phyloP scores from a whole-genome alignment of 2,797 vertebrate genomes.

The Masticophis lateralis region DNA sequence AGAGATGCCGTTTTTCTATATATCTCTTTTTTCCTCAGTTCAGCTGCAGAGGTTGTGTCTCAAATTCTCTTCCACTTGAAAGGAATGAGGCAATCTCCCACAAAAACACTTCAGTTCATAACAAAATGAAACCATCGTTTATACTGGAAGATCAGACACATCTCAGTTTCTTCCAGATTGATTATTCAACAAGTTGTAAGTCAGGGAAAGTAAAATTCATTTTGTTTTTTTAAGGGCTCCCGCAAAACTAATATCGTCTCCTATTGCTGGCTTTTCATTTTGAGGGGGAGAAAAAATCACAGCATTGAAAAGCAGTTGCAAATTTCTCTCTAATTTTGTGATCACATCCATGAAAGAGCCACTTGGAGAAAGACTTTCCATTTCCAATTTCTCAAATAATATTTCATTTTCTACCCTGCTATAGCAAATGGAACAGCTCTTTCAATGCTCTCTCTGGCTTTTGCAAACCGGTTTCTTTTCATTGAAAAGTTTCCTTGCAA shows the following conservation, averaged over 20 bases:
- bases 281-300: too few relatives aligned
- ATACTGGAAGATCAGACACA: not conserved
- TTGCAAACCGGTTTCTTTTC: not conserved
- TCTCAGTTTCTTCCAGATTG: not conserved
- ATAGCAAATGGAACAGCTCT: not conserved
- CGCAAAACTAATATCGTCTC: not conserved
- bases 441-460: constrained; percentile 3
- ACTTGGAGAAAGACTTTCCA: not conserved
- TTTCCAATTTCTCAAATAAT: not conserved
- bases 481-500: constrained; percentile 3
- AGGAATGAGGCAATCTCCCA: not conserved
- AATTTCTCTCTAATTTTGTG: not conserved
- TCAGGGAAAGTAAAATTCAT: not conserved
- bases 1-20: not conserved
- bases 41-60: not conserved
- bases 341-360: not conserved
- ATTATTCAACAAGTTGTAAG: not conserved
- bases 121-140: not conserved
- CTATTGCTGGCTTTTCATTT: not conserved
- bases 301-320: not conserved
- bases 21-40: not conserved
- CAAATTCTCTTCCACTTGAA: not conserved
- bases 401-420: not conserved
- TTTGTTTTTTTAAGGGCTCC: not conserved
- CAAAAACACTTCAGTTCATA: not conserved